A percentile compares a stretch with the other conserved stretches of the same genome.
These are phyloP conservation scores for Clarias platycephalus DNA, from an alignment of 2,797 vertebrate species.

Conservation along the genomic window DNA sequence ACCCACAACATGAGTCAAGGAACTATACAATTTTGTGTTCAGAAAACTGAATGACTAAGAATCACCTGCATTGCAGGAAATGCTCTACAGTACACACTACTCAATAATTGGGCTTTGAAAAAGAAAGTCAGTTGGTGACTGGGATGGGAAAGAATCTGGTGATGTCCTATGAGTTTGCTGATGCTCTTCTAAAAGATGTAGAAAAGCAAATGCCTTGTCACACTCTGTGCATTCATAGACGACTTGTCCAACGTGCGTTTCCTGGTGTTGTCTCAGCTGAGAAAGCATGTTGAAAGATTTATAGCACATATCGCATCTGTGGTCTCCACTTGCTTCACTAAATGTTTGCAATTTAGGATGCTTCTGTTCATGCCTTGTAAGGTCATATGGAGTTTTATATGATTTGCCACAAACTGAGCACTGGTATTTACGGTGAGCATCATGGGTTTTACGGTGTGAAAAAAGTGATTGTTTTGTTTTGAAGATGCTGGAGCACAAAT, in stretches of 20 bases:
- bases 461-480: conserved; percentile 40
- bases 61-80: conserved; percentile 49
- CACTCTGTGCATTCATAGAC: conserved; percentile 83
- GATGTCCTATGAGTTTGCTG: conserved; percentile 67
- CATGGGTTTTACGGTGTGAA: conserved; percentile 40
- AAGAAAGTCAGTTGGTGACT: conserved; percentile 39
- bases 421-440: conserved; percentile 38
- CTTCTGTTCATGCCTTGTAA: conserved; percentile 67
- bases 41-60: conserved; percentile 49
- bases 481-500: conserved; percentile 53
- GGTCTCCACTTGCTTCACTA: conserved; percentile 51
- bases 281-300: conserved; percentile 70
- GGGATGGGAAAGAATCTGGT: conserved; percentile 47
- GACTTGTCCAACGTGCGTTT: conserved; percentile 78
- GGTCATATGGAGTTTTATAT: conserved; percentile 59
- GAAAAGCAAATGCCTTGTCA: conserved; percentile 82
- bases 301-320: conserved; percentile 81
- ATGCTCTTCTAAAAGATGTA: conserved; percentile 76
- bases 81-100: conserved; percentile 26
- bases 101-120: conserved; percentile 39
- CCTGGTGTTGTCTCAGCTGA: conserved; percentile 73
- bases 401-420: conserved; percentile 63
- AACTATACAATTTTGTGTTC: conserved; percentile 32
- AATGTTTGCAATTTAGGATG: conserved; percentile 62
- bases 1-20: conserved; percentile 26